These are phyloP conservation scores for Argopecten irradians DNA, from an alignment of 1,140 invertebrate species.

Conservation along the genomic window DNA sequence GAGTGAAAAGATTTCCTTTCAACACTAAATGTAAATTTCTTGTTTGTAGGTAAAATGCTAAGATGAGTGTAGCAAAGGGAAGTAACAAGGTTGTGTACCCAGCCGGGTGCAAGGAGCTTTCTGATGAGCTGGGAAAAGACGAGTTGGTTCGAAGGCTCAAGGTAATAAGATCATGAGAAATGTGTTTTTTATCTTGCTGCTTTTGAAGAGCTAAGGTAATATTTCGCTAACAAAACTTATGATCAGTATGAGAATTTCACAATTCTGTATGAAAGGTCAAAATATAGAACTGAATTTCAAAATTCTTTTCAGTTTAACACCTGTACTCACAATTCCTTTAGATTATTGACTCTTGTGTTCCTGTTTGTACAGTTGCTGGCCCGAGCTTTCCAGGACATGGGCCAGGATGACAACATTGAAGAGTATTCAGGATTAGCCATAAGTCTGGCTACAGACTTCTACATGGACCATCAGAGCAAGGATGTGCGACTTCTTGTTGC, in stretches of 20 bases:
- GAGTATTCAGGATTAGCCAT: conserved; percentile 96
- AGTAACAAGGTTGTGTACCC: conserved; percentile 74
- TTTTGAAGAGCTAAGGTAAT: too few relatives aligned
- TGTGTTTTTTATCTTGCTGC: not conserved
- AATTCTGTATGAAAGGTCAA: not conserved
- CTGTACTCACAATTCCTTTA: not conserved
- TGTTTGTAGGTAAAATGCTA: conserved; percentile 69
- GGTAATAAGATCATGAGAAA: conserved; percentile 79
- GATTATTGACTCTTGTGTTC: not conserved
- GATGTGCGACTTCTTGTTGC: conserved; percentile 97
- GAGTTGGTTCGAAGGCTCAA: conserved; percentile 95
- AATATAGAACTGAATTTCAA: not conserved
- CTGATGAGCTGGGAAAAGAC: conserved; percentile 94
- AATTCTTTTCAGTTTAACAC: not conserved
- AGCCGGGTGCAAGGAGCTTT: conserved; percentile 80
- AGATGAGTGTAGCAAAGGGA: conserved; percentile 54
- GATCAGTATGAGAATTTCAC: not conserved
- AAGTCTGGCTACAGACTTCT: conserved; percentile 94
- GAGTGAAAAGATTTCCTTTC: too few relatives aligned
- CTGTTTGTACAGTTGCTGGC: conserved; percentile 85
- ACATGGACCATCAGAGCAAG: conserved; percentile 91
- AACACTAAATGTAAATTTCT: too few relatives aligned
- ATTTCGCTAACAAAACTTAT: not conserved
- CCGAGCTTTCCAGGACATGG: conserved; percentile 96
- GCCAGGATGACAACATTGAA: conserved; percentile 93